These are phyloP conservation scores for Poeciliopsis gracilis DNA, from an alignment of 2,797 vertebrate species.

Conservation along the genomic window DNA sequence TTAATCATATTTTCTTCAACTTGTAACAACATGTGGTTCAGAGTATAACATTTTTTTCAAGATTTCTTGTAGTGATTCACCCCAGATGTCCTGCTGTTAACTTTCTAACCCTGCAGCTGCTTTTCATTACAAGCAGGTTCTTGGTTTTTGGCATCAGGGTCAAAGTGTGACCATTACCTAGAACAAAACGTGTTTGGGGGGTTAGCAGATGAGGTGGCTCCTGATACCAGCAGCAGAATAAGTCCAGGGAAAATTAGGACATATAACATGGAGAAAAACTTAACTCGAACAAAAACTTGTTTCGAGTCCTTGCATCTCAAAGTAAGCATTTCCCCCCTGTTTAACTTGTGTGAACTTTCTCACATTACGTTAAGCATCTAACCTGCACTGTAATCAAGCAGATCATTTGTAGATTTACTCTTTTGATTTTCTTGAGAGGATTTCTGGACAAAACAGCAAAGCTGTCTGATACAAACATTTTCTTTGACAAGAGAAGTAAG, in stretches of 20 bases:
- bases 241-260: not conserved
- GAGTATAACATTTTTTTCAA: constrained; percentile 13
- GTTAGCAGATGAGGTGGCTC: constrained; percentile 42
- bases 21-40: not conserved
- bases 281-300: not conserved
- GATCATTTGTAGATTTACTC: not conserved
- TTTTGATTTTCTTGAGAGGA: not conserved
- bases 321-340: not conserved
- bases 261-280: not conserved
- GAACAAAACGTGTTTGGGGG: constrained; percentile 57
- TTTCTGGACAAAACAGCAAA: not conserved
- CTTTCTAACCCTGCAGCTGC: constrained; percentile 56
- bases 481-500: not conserved
- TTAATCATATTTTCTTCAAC: not conserved
- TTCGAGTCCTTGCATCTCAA: not conserved
- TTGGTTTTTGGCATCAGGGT: constrained; percentile 59
- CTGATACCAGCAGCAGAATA: constrained; percentile 29
- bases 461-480: not conserved
- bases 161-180: constrained; percentile 64
- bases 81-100: constrained; percentile 15
- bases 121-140: constrained; percentile 67
- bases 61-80: constrained; percentile 4
- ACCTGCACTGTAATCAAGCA: constrained; percentile 12
- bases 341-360: not conserved
- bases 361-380: constrained; percentile 10